A percentile compares a stretch with the other conserved stretches of the same genome.
Conservation (phyloP, 92 coral and sea anemone genomes). For the Parazoanthus swiftii region DNA sequence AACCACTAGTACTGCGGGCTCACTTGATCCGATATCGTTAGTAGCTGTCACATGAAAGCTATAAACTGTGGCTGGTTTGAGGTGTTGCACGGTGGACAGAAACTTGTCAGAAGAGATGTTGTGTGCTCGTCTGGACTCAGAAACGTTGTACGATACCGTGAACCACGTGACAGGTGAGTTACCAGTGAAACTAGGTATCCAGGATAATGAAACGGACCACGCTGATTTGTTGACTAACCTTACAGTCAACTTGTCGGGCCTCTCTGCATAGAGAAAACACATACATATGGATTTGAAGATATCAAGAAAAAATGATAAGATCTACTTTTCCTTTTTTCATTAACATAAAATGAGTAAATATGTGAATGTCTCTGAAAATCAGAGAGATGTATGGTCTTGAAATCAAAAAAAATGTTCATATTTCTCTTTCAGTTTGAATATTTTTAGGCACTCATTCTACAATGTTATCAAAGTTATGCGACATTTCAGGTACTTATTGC, state of each 20-base stretch:
- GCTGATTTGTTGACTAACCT: slow-evolving; percentile 10
- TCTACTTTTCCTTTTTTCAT: too few relatives aligned
- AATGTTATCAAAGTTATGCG: too few relatives aligned
- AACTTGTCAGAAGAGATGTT: slow-evolving; percentile 35
- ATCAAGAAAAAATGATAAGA: too few relatives aligned
- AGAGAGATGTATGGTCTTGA: too few relatives aligned
- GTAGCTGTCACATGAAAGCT: slow-evolving; percentile 53
- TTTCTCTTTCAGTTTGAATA: too few relatives aligned
- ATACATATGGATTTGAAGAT: too few relatives aligned
- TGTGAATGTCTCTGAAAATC: too few relatives aligned
- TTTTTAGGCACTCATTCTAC: too few relatives aligned
- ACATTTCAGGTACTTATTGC: too few relatives aligned
- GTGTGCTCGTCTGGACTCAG: slow-evolving; percentile 19
- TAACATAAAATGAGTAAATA: too few relatives aligned
- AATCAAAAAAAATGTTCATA: too few relatives aligned
- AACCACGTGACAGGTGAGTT: slow-evolving; percentile 49
- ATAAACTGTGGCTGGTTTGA: slow-evolving; percentile 58
- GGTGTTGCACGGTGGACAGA: slow-evolving; percentile 7
- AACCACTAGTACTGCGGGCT: slow-evolving; percentile 37
- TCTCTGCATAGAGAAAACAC: not conserved
- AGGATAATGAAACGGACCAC: slow-evolving; percentile 41
- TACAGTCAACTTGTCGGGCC: slow-evolving; percentile 56
- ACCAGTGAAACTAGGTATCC: slow-evolving; percentile 61
- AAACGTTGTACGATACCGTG: slow-evolving; percentile 50
- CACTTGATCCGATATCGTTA: slow-evolving; percentile 51